Base-by-base conservation (phyloP, 2,797 vertebrate species). In the Poliocrania exsul region DNA sequence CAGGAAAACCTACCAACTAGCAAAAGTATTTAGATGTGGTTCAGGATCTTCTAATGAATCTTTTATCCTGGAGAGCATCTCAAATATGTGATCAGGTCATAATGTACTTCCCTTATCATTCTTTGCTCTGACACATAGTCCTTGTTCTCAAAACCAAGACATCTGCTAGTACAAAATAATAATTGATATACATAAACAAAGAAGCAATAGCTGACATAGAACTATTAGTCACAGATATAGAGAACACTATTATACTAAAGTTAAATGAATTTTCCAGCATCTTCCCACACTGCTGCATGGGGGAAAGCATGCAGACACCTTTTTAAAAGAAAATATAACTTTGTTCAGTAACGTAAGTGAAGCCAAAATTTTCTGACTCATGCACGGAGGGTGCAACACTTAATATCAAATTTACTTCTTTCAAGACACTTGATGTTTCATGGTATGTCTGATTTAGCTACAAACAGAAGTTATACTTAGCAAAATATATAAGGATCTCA, bases 401-500 rank as follows among this genome's bases (percentile, higher is more conserved):
- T 29, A 16, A 46, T 15, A 73, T 9, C 2, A 67, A 51, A 18
- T n/a, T 2, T n/a, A 53, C 19, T n/a, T 53, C 26, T 47, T 88
- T 54, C 31, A 40, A 56, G 53, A 31, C 42, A 28, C 8, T 3
- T 35, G 23, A n/a, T 29, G 19, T 54, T 42, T 21, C 6, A 2
- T 23, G 18, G 24, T 33, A 35, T 11, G 5, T 8, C 37, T 10
- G 7, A 23, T 71, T 54, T 37, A 54, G 21, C 21, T 24, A 24
- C 13, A 42, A 11, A 16, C 1, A 0, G 5, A 13, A 64, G 9
- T 17, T 50, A 24, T 17, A 4, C 28, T 54, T 33, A 3, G 18
- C 20, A 60, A 53, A 29, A n/a, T 0, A 1, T 2, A 23, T 1
- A 29, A 31, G 0, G 0, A 15, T 25, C 17, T 38, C 25, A 28